These are phyloP conservation scores for Scaptomyza caliginosa DNA, from an alignment of 2,888 invertebrate genomes.

Conservation along the genomic window DNA sequence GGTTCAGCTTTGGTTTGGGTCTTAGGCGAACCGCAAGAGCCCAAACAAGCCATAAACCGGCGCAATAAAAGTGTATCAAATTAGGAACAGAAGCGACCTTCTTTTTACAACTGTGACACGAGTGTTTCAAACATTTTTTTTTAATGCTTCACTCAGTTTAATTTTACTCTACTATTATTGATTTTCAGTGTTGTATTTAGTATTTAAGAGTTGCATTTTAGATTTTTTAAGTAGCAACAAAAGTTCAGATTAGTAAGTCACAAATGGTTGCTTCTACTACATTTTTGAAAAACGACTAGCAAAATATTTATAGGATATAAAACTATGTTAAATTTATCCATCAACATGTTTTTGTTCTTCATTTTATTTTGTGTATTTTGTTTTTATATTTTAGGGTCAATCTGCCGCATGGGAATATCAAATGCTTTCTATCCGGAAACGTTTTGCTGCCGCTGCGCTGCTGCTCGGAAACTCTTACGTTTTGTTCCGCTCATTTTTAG, in stretches of 20 bases:
- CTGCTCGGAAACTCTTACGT: constrained; percentile 34
- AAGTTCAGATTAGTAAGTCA: no score
- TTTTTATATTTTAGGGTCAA: constrained; percentile 53
- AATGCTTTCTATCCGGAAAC: constrained; percentile 12
- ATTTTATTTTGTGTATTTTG: no score
- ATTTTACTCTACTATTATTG: not conserved
- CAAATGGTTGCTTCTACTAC: no score
- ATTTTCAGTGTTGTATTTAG: no score
- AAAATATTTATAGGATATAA: no score
- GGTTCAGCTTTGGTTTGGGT: constrained; percentile 35
- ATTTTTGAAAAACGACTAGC: no score
- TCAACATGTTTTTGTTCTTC: constrained; percentile 24
- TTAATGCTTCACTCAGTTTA: constrained; percentile 25
- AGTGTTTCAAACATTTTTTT: constrained; percentile 6
- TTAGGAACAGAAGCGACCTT: constrained; percentile 48
- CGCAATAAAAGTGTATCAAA: constrained; percentile 78
- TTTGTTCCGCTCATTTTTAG: constrained; percentile 37
- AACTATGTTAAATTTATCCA: constrained; percentile 16
- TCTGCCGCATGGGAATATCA: constrained; percentile 41
- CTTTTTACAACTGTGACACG: constrained; percentile 27
- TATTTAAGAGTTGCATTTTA: no score
- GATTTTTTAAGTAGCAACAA: no score
- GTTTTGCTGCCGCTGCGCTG: not conserved
- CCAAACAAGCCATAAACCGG: constrained; percentile 77
- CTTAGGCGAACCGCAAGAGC: constrained; percentile 60